phyloP scores from a whole-genome alignment of 2,797 vertebrate genomes.

The Pampus argenteus region DNA sequence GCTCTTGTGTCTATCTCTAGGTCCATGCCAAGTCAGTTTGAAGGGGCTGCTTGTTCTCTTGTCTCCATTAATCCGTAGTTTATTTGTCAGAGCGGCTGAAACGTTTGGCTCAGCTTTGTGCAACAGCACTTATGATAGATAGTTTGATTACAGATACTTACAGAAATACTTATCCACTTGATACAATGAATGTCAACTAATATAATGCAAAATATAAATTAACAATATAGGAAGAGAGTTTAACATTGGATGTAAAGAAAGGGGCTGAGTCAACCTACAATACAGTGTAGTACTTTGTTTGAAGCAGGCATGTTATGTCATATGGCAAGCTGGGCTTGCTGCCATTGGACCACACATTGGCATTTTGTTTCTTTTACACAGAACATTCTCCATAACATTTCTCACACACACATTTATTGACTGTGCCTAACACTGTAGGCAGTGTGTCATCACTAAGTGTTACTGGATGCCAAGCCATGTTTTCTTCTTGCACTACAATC shows the following conservation, averaged over 20 bases:
- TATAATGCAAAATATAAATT: conserved; percentile 1
- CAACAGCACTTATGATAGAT: not conserved
- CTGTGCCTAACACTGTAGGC: conserved; percentile 64
- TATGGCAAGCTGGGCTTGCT: conserved; percentile 61
- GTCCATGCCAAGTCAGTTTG: conserved; percentile 62
- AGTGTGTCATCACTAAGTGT: conserved; percentile 62
- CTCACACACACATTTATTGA: conserved; percentile 68
- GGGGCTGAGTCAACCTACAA: conserved; percentile 20
- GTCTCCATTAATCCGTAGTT: conserved; percentile 39
- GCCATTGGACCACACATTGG: conserved; percentile 70
- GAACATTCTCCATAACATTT: conserved; percentile 66
- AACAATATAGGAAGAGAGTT: not conserved
- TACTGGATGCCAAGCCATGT: conserved; percentile 55
- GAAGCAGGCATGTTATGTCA: conserved; percentile 63
- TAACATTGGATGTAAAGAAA: conserved; percentile 16
- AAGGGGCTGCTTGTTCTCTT: conserved; percentile 44
- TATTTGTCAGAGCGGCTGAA: conserved; percentile 49
- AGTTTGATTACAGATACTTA: not conserved
- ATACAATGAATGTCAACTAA: conserved; percentile 5
- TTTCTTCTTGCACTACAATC: conserved; percentile 42
- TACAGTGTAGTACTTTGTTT: conserved; percentile 53
- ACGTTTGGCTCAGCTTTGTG: conserved; percentile 6
- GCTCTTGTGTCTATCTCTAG: conserved; percentile 49
- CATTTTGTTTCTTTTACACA: conserved; percentile 70
- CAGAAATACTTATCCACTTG: not conserved